Conservation (phyloP, 2,888 invertebrate genomes). For the Torymus texanus region DNA sequence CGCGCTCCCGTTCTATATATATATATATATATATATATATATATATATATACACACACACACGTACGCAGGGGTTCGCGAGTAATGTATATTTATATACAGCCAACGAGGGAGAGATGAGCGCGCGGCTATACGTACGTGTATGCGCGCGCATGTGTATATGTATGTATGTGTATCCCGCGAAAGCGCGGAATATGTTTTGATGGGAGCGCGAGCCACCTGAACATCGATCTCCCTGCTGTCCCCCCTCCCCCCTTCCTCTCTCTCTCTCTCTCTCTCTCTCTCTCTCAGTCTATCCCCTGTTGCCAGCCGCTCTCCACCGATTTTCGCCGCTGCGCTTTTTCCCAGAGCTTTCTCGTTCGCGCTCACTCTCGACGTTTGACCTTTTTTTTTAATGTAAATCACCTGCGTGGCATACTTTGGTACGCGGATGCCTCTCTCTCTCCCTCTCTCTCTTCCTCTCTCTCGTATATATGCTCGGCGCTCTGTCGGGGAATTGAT, state of each 20-base stretch:
- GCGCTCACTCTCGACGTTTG: neutral
- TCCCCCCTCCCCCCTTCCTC: too few relatives aligned
- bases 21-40: neutral
- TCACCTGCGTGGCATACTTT: slow-evolving; percentile 16
- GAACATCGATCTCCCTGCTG: slow-evolving; percentile 21
- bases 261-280: neutral
- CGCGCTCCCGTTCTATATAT: slow-evolving; percentile 61
- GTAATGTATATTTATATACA: too few relatives aligned
- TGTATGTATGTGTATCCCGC: too few relatives aligned
- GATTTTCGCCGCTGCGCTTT: too few relatives aligned
- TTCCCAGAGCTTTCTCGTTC: neutral
- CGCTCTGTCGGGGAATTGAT: slow-evolving; percentile 38
- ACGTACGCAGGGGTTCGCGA: too few relatives aligned
- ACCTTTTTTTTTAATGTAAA: slow-evolving; percentile 24
- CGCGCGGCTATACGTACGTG: too few relatives aligned
- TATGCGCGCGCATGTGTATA: neutral
- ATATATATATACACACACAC: too few relatives aligned
- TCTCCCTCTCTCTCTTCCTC: neutral
- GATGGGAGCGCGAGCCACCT: slow-evolving; percentile 4
- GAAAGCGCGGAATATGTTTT: slow-evolving; percentile 18
- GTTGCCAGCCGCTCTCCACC: neutral
- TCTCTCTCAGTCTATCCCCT: too few relatives aligned
- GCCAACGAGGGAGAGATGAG: too few relatives aligned
- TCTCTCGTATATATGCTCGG: too few relatives aligned
- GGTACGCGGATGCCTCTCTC: neutral